phyloP scores from a whole-genome alignment of 2,888 invertebrate species.

The Hyles lineata region DNA sequence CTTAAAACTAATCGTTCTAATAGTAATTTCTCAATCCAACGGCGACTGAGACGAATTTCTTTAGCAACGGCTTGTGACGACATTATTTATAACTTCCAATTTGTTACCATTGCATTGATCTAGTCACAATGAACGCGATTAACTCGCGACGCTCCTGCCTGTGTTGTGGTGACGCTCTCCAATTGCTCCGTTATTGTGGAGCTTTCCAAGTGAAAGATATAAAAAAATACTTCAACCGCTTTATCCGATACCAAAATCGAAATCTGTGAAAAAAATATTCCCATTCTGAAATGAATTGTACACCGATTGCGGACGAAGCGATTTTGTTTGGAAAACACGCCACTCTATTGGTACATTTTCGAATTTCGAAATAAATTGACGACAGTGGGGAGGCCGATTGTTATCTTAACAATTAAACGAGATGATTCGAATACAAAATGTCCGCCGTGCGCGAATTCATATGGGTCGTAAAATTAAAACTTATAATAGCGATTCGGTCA shows the following conservation, averaged over 20 bases:
- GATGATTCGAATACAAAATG: constrained; percentile 18
- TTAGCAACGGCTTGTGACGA: constrained; percentile 59
- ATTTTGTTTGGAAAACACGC: constrained; percentile 4
- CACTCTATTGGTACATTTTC: not conserved
- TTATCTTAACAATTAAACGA: constrained; percentile 21
- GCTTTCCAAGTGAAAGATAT: not conserved
- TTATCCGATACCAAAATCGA: not conserved
- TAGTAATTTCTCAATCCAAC: constrained; percentile 71
- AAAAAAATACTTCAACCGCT: constrained; percentile 22
- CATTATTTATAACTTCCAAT: constrained; percentile 60
- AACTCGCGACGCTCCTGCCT: constrained; percentile 5
- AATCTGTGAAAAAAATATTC: not conserved
- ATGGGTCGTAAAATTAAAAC: constrained; percentile 57
- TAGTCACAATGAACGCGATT: constrained; percentile 32
- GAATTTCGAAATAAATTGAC: not conserved
- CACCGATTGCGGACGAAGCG: not conserved
- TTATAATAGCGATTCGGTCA: constrained; percentile 65
- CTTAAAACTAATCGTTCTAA: constrained; percentile 71
- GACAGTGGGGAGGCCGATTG: not conserved
- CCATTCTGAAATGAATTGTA: constrained; percentile 10
- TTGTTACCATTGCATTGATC: constrained; percentile 49
- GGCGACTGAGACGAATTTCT: constrained; percentile 66
- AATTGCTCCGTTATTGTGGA: not conserved
- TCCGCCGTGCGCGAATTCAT: constrained; percentile 39
- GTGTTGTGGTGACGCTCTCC: constrained; percentile 14